Evolutionary conservation across 2,888 invertebrate species (phyloP).

Genomic region (Lasius fuliginosus): DNA sequence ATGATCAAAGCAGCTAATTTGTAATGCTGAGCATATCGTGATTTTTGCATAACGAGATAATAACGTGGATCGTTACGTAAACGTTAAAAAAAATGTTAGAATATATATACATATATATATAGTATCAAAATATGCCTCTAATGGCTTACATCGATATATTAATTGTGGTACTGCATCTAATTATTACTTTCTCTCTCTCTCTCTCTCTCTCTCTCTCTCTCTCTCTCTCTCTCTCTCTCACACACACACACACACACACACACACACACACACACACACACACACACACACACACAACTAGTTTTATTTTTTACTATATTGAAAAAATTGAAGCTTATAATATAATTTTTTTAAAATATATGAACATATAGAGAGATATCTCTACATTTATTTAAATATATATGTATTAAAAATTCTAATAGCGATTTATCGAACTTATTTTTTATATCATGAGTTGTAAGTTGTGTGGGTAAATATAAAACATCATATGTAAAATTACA

Average conservation of each 20-base stretch:
- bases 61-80: constrained; percentile 11
- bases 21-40: neutral
- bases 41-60: constrained; percentile 26
- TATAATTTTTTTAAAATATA: neutral
- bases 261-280: neutral
- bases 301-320: neutral
- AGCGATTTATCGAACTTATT: neutral
- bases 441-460: neutral
- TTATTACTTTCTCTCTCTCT: neutral
- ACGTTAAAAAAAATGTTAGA: neutral
- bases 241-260: too few relatives aligned
- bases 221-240: too few relatives aligned
- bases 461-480: neutral
- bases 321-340: neutral
- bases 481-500: neutral
- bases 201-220: too few relatives aligned
- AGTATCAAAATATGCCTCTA: neutral
- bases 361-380: neutral
- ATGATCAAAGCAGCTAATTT: constrained; percentile 2
- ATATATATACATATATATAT: neutral
- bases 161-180: neutral
- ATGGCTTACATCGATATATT: neutral
- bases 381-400: constrained; percentile 4
- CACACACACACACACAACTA: neutral
- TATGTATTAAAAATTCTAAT: neutral